phyloP scores from a whole-genome alignment of 2,113 vertebrate species.

The Thunnus maccoyii region DNA sequence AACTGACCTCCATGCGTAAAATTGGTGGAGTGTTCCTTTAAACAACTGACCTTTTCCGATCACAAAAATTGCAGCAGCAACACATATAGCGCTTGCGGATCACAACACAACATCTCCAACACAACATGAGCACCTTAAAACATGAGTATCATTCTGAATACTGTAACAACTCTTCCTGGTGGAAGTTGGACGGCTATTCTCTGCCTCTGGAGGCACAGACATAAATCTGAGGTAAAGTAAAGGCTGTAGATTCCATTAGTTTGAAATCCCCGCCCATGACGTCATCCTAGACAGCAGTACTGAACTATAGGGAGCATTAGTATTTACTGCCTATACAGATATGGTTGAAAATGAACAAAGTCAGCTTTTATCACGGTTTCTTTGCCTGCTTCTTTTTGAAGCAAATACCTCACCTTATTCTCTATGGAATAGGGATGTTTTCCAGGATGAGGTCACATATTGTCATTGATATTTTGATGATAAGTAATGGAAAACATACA shows the following conservation, averaged over 20 bases:
- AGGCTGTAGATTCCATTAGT: slow-evolving; percentile 25
- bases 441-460: slow-evolving; percentile 48
- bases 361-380: neutral
- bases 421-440: slow-evolving; percentile 28
- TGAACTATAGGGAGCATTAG: slow-evolving; percentile 2
- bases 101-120: neutral
- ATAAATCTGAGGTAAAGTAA: slow-evolving; percentile 21
- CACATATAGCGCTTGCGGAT: neutral
- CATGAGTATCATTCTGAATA: neutral
- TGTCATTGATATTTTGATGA: slow-evolving; percentile 53
- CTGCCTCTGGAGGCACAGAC: neutral
- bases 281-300: slow-evolving; percentile 20
- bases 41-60: neutral
- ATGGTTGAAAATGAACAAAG: neutral
- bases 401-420: slow-evolving; percentile 12
- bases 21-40: neutral
- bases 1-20: neutral
- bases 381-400: neutral
- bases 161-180: slow-evolving; percentile 20
- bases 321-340: neutral
- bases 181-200: neutral
- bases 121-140: slow-evolving; percentile 3
- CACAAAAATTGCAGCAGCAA: neutral
- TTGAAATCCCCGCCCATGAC: slow-evolving; percentile 39
- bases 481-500: slow-evolving; percentile 61